Evolutionary conservation across 2,797 vertebrate species (phyloP).

Genomic region (Tokudaia tokunoshimensis): DNA sequence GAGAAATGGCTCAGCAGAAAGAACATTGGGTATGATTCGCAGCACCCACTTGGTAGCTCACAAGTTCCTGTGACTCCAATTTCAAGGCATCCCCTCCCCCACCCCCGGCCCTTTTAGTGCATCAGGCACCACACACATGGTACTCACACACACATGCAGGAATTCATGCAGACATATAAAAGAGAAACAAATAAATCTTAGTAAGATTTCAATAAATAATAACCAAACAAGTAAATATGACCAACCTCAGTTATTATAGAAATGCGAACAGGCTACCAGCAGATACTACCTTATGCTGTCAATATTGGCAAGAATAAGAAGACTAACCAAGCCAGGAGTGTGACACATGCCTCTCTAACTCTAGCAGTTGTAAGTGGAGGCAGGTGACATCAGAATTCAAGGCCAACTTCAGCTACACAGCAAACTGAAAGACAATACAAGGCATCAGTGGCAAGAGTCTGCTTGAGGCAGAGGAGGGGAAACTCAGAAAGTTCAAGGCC

Average conservation of each 20-base stretch:
- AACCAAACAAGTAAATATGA: conserved; percentile 9
- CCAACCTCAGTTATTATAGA: not conserved
- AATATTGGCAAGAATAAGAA: conserved; percentile 45
- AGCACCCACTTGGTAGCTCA: not conserved
- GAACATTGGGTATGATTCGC: not conserved
- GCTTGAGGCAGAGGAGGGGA: not conserved
- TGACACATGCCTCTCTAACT: not conserved
- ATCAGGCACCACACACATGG: not conserved
- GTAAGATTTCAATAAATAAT: not conserved
- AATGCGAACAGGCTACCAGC: not conserved
- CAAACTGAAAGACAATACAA: not conserved
- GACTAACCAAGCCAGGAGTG: not conserved
- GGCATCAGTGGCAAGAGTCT: not conserved
- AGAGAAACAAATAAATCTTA: not conserved
- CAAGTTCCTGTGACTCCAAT: not conserved
- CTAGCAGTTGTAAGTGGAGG: not conserved
- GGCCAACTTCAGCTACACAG: not conserved
- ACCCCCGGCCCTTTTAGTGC: too few relatives aligned
- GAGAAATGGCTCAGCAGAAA: not conserved
- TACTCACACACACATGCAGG: not conserved
- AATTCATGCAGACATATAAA: not conserved
- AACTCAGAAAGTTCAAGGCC: not conserved
- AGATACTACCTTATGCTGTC: not conserved
- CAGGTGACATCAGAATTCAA: not conserved
- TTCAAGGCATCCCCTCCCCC: not conserved